A percentile compares a stretch with the other conserved stretches of the same genome.
Conservation (phyloP, 2,888 invertebrate genomes). For the Pheosia gnoma region DNA sequence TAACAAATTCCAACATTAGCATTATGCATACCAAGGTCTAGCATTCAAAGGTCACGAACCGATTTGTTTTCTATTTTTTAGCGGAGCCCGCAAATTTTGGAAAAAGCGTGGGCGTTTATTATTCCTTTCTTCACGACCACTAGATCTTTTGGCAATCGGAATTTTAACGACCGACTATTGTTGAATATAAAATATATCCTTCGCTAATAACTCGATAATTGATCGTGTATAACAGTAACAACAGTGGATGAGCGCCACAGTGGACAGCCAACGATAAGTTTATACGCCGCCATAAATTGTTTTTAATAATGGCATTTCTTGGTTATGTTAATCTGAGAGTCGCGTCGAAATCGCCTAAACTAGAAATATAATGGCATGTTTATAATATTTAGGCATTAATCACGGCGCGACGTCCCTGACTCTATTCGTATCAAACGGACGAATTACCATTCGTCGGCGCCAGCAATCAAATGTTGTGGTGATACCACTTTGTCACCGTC, state of each 20-base stretch:
- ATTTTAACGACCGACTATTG: slow-evolving; percentile 22
- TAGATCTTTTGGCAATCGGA: slow-evolving; percentile 22
- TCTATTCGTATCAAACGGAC: slow-evolving; percentile 48
- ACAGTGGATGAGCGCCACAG: slow-evolving; percentile 1
- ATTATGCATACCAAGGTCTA: slow-evolving; percentile 13
- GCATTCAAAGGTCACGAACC: slow-evolving; percentile 26
- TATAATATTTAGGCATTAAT: slow-evolving; percentile 45
- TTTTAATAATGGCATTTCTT: slow-evolving; percentile 24
- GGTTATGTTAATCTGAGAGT: slow-evolving; percentile 50
- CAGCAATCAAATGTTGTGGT: slow-evolving; percentile 31
- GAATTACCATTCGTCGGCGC: slow-evolving; percentile 51
- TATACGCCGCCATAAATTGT: slow-evolving; percentile 12
- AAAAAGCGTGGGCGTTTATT: slow-evolving; percentile 46
- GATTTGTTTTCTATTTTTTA: slow-evolving; percentile 29
- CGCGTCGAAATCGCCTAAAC: slow-evolving; percentile 28
- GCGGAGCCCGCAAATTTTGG: slow-evolving; percentile 18
- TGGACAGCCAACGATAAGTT: slow-evolving; percentile 23
- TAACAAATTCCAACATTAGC: slow-evolving; percentile 8
- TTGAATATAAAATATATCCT: slow-evolving; percentile 10
- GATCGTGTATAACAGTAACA: slow-evolving; percentile 19
- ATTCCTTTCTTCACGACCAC: slow-evolving; percentile 25
- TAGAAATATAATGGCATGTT: slow-evolving; percentile 55
- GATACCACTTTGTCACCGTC: slow-evolving; percentile 17
- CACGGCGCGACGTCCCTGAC: slow-evolving; percentile 42
- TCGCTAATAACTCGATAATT: slow-evolving; percentile 15